A percentile compares a stretch with the other conserved stretches of the same genome.
Conservation (phyloP, 2,888 invertebrate species). For the Ypsolopha scabrella region DNA sequence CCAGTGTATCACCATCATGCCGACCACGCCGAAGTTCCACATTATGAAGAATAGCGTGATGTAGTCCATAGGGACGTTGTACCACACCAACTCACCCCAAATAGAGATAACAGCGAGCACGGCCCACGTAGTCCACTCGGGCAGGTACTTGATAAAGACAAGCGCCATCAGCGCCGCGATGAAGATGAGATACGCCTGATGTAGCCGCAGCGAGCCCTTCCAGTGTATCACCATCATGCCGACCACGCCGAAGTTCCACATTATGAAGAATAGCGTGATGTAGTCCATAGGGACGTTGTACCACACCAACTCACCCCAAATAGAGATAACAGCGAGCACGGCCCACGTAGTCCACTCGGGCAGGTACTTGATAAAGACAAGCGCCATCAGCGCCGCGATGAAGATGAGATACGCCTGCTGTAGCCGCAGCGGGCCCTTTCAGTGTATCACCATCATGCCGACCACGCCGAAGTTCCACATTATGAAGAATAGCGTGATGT, state of each 20-base stretch:
- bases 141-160: constrained; percentile 98
- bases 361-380: constrained; percentile 98
- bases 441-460: constrained; percentile 99
- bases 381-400: constrained; percentile 97
- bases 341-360: constrained; percentile 99
- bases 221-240: constrained; percentile 99
- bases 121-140: constrained; percentile 99
- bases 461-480: constrained; percentile 99
- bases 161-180: constrained; percentile 98
- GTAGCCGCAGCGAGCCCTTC: constrained; percentile 95
- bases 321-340: constrained; percentile 94
- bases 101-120: constrained; percentile 96
- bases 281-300: constrained; percentile 98
- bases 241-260: constrained; percentile 98
- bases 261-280: constrained; percentile 84
- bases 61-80: too few species aligned
- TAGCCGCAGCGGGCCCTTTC: constrained; percentile 94
- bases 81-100: too few species aligned
- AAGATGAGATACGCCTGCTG: constrained; percentile 98
- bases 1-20: constrained; percentile 99
- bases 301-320: constrained; percentile 99
- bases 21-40: constrained; percentile 98
- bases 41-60: constrained; percentile 87
- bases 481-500: constrained; percentile 85
- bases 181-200: constrained; percentile 96